Base-by-base conservation (phyloP, 1,140 invertebrate species). In the Drosophila baimaii region DNA sequence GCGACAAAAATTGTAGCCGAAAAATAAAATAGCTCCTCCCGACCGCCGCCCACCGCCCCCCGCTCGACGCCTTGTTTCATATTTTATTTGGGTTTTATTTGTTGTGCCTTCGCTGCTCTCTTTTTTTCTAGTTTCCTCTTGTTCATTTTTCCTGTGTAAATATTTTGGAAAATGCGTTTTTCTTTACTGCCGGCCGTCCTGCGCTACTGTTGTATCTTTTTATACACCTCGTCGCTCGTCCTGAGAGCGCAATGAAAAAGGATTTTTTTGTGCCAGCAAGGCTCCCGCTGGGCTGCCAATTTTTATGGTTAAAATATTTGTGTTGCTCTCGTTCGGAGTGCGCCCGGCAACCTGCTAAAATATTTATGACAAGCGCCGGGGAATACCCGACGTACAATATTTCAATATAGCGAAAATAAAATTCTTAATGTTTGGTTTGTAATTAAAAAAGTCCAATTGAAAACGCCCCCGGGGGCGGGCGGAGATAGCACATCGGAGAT, bases 81-180 rank as follows among this genome's bases (percentile, higher is more conserved):
- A 79, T 59, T 75, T 79, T 75, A 64, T 70, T 63, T 55, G 46
- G 25, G 33, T 23, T 61, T 65, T 63, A 54, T 39, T 59, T 78
- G 39, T 54, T 78, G 39, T 25, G 41, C 23, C 39, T 33, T 23
- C 25, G 25, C 35, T 39, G 23, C 17, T 55, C 49, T 52, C 49
- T 21, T 10, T 39, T 70, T 55, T 75, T 73, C 59, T 81, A 62
- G 47, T 49, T 65, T 59, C 39, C 57, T 51, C 58, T 46, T 70
- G 46, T 57, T 64, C 59, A 44, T 85, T 77, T 81, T 76, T 66
- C 31, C 75, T 77, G 55, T 74, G 66, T 79, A 79, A 79, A 88
- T 83, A 79, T 86, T 88, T 83, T 88, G 55, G 43, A 77, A 88
- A 77, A 88, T 83, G 79, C 83, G 83, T 88, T 86, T 82, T 86